Base-by-base conservation (phyloP, 2,113 vertebrate species). In the Calyptommatus sinebrachiatus region DNA sequence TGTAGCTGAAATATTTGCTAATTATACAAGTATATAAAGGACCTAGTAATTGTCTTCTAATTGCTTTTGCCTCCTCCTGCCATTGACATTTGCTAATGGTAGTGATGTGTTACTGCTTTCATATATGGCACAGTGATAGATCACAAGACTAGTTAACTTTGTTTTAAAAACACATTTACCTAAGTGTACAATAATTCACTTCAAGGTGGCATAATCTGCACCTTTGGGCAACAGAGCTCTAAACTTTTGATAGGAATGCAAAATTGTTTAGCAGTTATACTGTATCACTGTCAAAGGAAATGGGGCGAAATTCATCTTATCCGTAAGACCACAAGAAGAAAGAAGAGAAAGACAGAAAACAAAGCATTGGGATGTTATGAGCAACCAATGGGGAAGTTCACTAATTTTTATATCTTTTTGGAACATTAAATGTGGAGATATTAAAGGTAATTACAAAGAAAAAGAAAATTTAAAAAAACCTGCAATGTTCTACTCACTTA, bases 231-330 rank as follows among this genome's bases (percentile, higher is more conserved):
- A 86, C 67, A 41, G 2, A 29, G 86, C 71, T 84, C 69, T 63
- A 83, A 82, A 79, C 9, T 75, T 8, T 85, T 82, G 12, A 10
- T 87, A 81, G 16, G 14, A 70, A 63, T 76, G 74, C 35, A 83
- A 81, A 88, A 45, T 70, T 65, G 79, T 2, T 78, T 22, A 57
- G 53, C 16, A 61, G 45, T 79, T 83, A 57, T 29, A 75, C 21
- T 28, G 73, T 80, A 9, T n/a, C 79, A 57, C 7, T 84, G 18
- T 26, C 80, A 5, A n/a, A 21, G 86, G 80, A 63, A 21, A 66
- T 78, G 72, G 77, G 74, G 79, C 66, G 81, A 81, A 84, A 24
- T 35, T 76, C 72, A 78, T 2, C 83, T 78, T 86, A n/a, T 29
- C 45, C 20, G 20, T 35, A 5, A 71, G 8, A 53, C 86, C 86